Evolutionary conservation across 2,888 invertebrate genomes (phyloP), one percentile per base, ranked within the genome.

Genomic region (Parascotia fuliginaria): DNA sequence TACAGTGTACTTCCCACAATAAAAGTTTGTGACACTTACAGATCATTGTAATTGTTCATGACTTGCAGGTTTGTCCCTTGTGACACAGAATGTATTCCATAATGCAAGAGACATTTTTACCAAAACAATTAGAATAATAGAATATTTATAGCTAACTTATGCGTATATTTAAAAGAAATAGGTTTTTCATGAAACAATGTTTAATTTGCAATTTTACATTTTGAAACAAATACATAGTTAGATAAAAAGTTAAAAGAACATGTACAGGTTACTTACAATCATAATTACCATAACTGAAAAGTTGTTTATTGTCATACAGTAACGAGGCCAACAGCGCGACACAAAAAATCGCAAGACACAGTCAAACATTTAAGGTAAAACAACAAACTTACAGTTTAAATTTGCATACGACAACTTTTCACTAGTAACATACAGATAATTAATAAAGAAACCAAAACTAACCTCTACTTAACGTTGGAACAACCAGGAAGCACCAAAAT

Each of bases 271-370:
- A 41, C 15, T 52, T 15, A 11, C 29, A 59, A 64, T 70, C 49
- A 36, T 36, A 60, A 69, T 71, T 55, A 54, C 43, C 39, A 43
- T 52, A 57, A 48, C 53, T 62, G 55, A 60, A 53, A 64, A 52
- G 55, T 42, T 56, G 7, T 24, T 40, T 58, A 45, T 48, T 53
- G 67, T 56, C 62, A 57, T 19, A 44, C 55, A 39, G 78, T 69
- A n/a, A n/a, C 71, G 85, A 83, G 84, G 85, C 81, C 85, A 81
- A 53, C 50, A 45, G 60, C 56, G 55, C 27, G 44, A 60, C 42
- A 59, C 63, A 66, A 70, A 75, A 75, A 81, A 78, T 77, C 73
- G 81, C 83, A 83, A 82, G 71, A 63, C 70, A 69, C 14, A 48
- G 57, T 65, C 77, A 65, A 77, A 73, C n/a, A n/a, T n/a, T n/a